Conservation (phyloP, 1,140 invertebrate species). For the Schlechtendalia chinensis region DNA sequence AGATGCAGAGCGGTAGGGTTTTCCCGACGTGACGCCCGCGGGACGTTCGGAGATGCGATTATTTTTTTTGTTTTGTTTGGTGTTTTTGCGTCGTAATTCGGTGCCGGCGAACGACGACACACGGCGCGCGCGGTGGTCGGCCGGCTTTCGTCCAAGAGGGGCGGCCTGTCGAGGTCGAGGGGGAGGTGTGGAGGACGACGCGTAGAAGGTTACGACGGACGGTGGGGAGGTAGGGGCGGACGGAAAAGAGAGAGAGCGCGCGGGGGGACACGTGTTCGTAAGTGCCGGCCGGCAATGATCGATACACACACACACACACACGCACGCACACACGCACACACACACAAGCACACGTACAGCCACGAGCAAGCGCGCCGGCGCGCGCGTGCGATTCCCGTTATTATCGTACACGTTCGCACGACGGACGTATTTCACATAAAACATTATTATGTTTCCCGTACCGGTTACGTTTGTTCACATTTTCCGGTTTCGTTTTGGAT, state of each 20-base stretch:
- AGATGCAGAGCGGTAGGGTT: neutral
- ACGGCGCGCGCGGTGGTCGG: too few species aligned
- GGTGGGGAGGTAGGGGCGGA: neutral
- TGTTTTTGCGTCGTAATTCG: constrained; percentile 38
- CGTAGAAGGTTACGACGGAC: neutral
- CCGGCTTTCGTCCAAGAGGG: too few species aligned
- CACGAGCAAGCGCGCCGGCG: too few species aligned
- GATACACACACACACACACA: neutral
- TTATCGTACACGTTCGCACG: neutral
- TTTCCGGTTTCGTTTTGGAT: too few species aligned
- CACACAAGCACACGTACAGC: neutral
- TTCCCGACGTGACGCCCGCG: neutral
- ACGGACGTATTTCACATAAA: neutral
- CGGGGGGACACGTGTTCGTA: constrained; percentile 29
- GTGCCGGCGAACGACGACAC: neutral
- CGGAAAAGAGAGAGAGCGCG: too few species aligned
- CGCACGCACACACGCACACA: neutral
- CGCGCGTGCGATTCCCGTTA: constrained; percentile 18
- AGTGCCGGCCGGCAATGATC: constrained; percentile 34
- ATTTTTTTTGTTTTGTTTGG: neutral
- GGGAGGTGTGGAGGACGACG: too few species aligned
- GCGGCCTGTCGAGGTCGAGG: neutral
- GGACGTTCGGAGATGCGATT: neutral
- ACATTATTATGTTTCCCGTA: neutral
- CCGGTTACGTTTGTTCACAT: neutral